Evolutionary conservation across 1,140 invertebrate genomes (phyloP).

Genomic region (Zaprionus inermis): DNA sequence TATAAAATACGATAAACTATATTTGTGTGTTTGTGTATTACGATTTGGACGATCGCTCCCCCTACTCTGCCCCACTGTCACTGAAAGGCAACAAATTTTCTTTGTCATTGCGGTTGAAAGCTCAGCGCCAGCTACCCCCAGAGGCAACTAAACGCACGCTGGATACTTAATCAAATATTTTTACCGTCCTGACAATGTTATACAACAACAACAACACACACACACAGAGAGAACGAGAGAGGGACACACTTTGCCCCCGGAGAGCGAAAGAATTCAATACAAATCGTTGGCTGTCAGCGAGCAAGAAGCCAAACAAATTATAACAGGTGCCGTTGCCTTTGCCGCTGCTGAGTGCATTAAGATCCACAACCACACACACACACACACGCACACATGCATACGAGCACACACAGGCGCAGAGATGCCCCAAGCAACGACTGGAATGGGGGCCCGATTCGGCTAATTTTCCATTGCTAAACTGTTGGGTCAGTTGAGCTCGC

Average conservation of each 20-base stretch:
- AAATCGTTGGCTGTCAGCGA: slow-evolving; percentile 78
- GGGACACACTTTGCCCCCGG: slow-evolving; percentile 47
- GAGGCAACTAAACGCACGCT: slow-evolving; percentile 33
- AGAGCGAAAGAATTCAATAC: slow-evolving; percentile 75
- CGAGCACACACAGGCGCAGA: neutral
- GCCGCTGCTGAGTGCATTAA: slow-evolving; percentile 37
- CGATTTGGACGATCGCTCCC: slow-evolving; percentile 52
- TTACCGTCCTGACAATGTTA: slow-evolving; percentile 46
- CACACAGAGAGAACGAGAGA: neutral
- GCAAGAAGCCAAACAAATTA: slow-evolving; percentile 82
- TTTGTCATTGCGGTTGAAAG: slow-evolving; percentile 64
- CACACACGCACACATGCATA: neutral
- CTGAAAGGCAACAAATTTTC: slow-evolving; percentile 66
- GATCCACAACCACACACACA: slow-evolving; percentile 15
- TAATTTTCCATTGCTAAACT: slow-evolving; percentile 51
- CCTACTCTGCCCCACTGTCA: slow-evolving; percentile 5
- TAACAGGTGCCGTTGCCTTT: slow-evolving; percentile 72
- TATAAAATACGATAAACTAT: neutral
- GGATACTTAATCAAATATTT: slow-evolving; percentile 77
- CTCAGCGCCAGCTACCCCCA: slow-evolving; percentile 45
- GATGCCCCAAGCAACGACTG: slow-evolving; percentile 26
- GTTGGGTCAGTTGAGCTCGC: slow-evolving; percentile 45
- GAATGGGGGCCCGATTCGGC: slow-evolving; percentile 15
- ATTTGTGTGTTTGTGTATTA: slow-evolving; percentile 6
- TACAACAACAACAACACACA: slow-evolving; percentile 59